phyloP scores from a whole-genome alignment of 2,888 invertebrate species.

The Pharmacophagus antenor region DNA sequence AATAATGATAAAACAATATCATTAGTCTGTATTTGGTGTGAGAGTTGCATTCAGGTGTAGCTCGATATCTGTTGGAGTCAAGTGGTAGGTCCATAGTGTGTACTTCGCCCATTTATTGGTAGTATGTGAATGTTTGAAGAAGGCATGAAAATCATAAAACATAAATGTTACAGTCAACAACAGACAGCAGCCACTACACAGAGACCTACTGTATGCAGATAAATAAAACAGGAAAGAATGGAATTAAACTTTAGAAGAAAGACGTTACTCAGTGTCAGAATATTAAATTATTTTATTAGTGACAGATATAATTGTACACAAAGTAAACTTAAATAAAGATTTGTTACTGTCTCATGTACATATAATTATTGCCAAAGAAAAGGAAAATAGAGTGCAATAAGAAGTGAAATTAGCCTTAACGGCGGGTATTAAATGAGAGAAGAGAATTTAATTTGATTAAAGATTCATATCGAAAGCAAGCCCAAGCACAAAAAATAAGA shows the following conservation, averaged over 20 bases:
- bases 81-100: constrained; percentile 77
- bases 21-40: constrained; percentile 74
- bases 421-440: constrained; percentile 49
- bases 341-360: constrained; percentile 36
- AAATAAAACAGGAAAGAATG: constrained; percentile 72
- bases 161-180: constrained; percentile 79
- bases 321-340: constrained; percentile 12
- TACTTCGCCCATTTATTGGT: constrained; percentile 71
- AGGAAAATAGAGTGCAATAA: constrained; percentile 63
- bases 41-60: constrained; percentile 75
- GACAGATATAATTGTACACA: constrained; percentile 9
- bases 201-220: constrained; percentile 67
- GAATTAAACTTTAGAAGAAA: constrained; percentile 53
- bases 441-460: constrained; percentile 50
- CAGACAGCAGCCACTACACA: constrained; percentile 82
- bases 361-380: constrained; percentile 50
- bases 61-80: constrained; percentile 77
- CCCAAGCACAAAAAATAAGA: constrained; percentile 72
- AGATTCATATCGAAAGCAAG: constrained; percentile 70
- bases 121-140: constrained; percentile 80
- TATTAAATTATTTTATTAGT: constrained; percentile 41
- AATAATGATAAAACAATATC: constrained; percentile 38
- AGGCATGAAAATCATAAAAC: constrained; percentile 80
- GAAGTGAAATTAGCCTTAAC: constrained; percentile 52
- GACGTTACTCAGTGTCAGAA: constrained; percentile 48